Base-by-base conservation (phyloP, 92 coral and sea anemone species). In the Heteractis magnifica region DNA sequence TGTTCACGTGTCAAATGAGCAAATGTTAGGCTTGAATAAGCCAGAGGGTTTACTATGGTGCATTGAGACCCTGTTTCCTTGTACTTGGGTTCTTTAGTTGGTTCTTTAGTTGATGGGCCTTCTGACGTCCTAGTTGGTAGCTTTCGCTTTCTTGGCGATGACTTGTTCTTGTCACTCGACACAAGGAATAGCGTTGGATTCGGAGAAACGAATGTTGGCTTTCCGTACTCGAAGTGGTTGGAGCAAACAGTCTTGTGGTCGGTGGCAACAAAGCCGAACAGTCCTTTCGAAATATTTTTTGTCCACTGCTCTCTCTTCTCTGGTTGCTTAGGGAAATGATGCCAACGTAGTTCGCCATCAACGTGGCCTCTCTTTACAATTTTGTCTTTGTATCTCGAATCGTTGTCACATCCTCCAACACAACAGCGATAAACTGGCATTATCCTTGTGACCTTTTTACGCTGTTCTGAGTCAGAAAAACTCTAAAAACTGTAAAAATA, bases 141-240 rank as follows among this genome's bases (percentile, higher is more conserved):
- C 48, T 75, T 65, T 79, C 88, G 77, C 77, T 78, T 87, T 72
- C 52, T 76, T 56, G 83, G 78, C 19, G 86, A 82, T 53, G 76
- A 11, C 62, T 19, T 56, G 48, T 23, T 6, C 56, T 16, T 50
- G 49, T 87, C 90, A 21, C 86, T 82, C 52, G 71, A 19, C 65
- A 82, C 49, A 65, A 87, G 87, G 77, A 64, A 88, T 50, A 52
- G 44, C 53, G 85, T 83, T 51, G 91, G 88, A 49, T 49, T 75
- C 19, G 84, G 85, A 48, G 82, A 79, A 77, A 81, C 79, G 72
- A 68, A 78, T 70, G 87, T 78, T 12, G 91, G 91, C 81, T 88
- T 88, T 64, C 91, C 91, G 78, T 77, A 78, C 79, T 78, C 56
- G 55, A 83, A 88, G 71, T 88, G 91, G 76, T 88, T 88, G 23